These are phyloP conservation scores for Anneissia japonica DNA, from an alignment of 35 echinoderm and acorn worm species.

Conservation along the genomic window DNA sequence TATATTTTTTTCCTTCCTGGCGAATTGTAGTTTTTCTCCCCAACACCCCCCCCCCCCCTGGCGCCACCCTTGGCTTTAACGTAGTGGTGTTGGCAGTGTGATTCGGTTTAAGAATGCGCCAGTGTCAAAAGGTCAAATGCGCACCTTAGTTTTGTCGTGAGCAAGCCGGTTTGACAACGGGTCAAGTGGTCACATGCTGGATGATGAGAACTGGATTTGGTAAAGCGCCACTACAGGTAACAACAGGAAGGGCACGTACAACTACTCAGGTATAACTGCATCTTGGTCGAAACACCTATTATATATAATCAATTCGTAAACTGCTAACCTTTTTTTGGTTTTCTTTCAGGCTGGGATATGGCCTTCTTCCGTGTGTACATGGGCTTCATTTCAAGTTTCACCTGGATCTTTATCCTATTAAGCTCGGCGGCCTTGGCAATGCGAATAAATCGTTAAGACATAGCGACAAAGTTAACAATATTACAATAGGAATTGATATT, in stretches of 20 bases:
- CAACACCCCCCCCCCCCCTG: no score
- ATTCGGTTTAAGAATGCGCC: no score
- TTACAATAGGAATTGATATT: no score
- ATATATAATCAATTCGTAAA: not conserved
- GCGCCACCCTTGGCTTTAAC: no score
- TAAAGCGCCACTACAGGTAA: not conserved
- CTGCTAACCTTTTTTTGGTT: not conserved
- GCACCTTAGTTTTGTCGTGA: no score
- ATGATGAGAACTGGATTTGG: not conserved
- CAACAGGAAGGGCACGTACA: not conserved
- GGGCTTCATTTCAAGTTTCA: slow-evolving; percentile 59
- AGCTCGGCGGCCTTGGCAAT: not conserved
- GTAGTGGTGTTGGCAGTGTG: no score
- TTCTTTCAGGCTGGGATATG: slow-evolving; percentile 75
- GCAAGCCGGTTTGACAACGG: no score
- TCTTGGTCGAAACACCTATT: not conserved
- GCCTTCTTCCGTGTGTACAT: slow-evolving; percentile 72
- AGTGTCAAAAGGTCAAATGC: no score
- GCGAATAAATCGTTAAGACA: not conserved
- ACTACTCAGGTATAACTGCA: not conserved
- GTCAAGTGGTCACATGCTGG: not conserved
- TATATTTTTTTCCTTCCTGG: no score
- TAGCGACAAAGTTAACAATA: no score
- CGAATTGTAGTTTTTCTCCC: no score
- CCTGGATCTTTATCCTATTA: slow-evolving; percentile 54